Evolutionary conservation across 1,140 invertebrate genomes (phyloP).

Genomic region (Stegodyphus mimosarum): DNA sequence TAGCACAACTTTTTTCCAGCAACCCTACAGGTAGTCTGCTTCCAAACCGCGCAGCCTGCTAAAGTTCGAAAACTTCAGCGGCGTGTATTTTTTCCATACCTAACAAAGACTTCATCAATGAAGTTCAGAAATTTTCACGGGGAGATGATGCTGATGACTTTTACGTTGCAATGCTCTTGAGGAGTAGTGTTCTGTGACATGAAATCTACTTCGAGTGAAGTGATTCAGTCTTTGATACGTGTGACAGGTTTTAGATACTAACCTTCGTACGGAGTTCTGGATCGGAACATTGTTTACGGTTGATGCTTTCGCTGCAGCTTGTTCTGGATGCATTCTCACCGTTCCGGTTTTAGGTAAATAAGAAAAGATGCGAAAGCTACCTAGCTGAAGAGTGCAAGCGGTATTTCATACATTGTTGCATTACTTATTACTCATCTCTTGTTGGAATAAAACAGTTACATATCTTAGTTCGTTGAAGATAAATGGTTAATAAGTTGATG

Average conservation of each 20-base stretch:
- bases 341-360: background rate
- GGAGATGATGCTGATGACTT: slow-evolving; percentile 1
- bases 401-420: background rate
- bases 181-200: slow-evolving; percentile 1
- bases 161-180: background rate
- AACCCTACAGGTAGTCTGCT: slow-evolving; percentile 53
- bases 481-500: background rate
- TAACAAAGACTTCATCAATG: slow-evolving; percentile 37
- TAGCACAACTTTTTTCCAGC: slow-evolving; percentile 8
- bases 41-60: slow-evolving; percentile 18
- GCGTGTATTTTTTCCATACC: background rate
- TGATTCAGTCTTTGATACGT: background rate
- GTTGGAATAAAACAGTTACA: background rate
- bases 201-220: background rate
- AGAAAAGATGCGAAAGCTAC: background rate
- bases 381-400: background rate
- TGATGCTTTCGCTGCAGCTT: background rate
- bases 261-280: background rate
- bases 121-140: background rate
- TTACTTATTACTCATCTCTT: background rate
- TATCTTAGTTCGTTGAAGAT: background rate
- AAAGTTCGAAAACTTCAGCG: slow-evolving; percentile 52
- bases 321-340: background rate
- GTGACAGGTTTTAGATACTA: background rate
- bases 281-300: slow-evolving; percentile 40